Percentiles rank a stretch among this genome's conserved stretches.
These are phyloP conservation scores for Camptogramma bilineatum DNA, from an alignment of 2,888 invertebrate species.

Conservation along the genomic window DNA sequence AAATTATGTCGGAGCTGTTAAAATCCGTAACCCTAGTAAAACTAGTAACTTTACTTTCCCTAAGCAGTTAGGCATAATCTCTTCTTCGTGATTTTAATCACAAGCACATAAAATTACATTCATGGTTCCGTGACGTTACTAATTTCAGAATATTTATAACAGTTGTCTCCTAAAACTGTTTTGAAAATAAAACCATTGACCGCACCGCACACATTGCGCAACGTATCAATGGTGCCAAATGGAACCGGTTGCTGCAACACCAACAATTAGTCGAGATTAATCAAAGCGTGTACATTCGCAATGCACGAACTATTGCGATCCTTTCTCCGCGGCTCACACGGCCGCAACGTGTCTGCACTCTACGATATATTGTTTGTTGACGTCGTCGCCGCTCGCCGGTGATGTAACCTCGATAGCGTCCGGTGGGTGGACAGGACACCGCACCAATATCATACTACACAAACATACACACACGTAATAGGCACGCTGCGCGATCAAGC, in stretches of 20 bases:
- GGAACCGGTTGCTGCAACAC: conserved; percentile 26
- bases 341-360: conserved; percentile 7
- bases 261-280: conserved; percentile 32
- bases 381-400: conserved; percentile 13
- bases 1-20: conserved; percentile 17
- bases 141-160: conserved; percentile 10
- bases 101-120: conserved; percentile 17
- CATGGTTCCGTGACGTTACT: conserved; percentile 11
- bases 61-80: background rate
- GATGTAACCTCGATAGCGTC: conserved; percentile 36
- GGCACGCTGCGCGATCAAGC: conserved; percentile 15
- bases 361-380: conserved; percentile 15
- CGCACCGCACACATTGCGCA: conserved; percentile 26
- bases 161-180: conserved; percentile 24
- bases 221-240: conserved; percentile 31
- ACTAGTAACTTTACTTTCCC: background rate
- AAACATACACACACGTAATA: conserved; percentile 16
- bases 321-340: conserved; percentile 30
- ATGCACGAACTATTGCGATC: conserved; percentile 30
- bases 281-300: conserved; percentile 29
- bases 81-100: conserved; percentile 18
- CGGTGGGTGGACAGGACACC: conserved; percentile 38
- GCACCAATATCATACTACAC: conserved; percentile 11
- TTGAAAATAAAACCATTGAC: conserved; percentile 28
- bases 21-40: background rate